Evolutionary conservation across 2,797 vertebrate species (phyloP).

Genomic region (Ctenosaura bakeri): DNA sequence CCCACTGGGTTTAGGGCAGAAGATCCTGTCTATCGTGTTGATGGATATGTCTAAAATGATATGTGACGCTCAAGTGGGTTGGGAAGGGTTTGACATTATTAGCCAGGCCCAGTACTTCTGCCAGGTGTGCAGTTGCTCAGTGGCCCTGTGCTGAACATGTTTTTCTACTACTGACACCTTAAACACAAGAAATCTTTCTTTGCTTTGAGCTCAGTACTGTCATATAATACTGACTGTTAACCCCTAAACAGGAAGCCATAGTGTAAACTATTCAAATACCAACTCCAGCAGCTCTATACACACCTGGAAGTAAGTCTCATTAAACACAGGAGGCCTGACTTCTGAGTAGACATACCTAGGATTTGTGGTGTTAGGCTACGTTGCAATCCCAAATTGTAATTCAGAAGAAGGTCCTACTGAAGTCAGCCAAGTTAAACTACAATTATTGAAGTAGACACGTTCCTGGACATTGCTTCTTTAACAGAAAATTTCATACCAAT

Average conservation of each 20-base stretch:
- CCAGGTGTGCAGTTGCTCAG: constrained; percentile 9
- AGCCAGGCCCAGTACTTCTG: constrained; percentile 1
- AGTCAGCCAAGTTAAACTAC: background rate
- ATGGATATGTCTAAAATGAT: constrained; percentile 36
- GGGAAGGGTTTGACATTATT: constrained; percentile 10
- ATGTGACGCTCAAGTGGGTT: background rate
- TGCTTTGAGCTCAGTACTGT: constrained; percentile 8
- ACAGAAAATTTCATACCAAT: no score
- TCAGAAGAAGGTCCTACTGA: background rate
- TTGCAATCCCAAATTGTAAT: background rate
- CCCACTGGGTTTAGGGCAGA: constrained; percentile 29
- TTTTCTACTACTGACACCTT: background rate
- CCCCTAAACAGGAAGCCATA: background rate
- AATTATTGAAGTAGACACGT: background rate
- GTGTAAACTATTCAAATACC: constrained; percentile 11
- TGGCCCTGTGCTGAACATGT: constrained; percentile 8
- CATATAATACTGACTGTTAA: background rate
- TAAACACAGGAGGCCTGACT: background rate
- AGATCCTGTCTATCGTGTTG: constrained; percentile 22
- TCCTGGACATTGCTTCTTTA: background rate
- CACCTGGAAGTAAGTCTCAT: background rate
- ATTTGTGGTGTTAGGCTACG: background rate
- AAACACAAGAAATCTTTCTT: background rate
- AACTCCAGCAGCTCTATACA: constrained; percentile 4
- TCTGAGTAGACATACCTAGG: background rate